A percentile compares a stretch with the other conserved stretches of the same genome.
phyloP scores from a whole-genome alignment of 2,113 vertebrate species.

The Colius striatus region DNA sequence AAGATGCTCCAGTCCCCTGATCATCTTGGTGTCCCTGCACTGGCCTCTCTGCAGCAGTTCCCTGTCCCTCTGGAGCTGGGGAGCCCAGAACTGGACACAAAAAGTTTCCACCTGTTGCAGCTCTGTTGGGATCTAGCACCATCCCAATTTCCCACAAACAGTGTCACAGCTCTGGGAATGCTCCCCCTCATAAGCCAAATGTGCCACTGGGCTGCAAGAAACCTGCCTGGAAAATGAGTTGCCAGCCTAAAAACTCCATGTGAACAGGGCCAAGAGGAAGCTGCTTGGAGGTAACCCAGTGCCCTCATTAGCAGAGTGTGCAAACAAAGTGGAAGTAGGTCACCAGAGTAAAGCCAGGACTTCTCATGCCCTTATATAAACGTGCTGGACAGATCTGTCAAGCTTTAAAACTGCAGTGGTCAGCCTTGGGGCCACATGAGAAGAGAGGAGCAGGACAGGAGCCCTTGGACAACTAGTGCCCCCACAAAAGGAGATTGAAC shows the following conservation, averaged over 20 bases:
- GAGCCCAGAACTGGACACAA: no score
- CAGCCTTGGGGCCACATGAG: neutral
- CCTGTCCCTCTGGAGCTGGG: no score
- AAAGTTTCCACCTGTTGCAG: neutral
- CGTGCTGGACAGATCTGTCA: neutral
- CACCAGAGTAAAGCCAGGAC: neutral
- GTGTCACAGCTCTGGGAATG: neutral
- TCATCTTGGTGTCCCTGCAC: no score
- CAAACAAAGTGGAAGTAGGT: neutral
- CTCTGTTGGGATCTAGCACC: neutral
- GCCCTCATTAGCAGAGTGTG: neutral
- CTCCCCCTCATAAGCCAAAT: neutral
- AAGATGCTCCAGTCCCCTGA: no score
- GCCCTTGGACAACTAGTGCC: neutral
- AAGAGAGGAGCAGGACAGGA: neutral
- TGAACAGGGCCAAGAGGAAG: neutral
- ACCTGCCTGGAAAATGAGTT: neutral
- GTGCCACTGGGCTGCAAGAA: neutral
- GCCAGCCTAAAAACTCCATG: neutral
- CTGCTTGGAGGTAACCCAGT: neutral
- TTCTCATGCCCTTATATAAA: neutral
- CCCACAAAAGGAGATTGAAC: rapidly evolving
- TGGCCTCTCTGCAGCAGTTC: no score
- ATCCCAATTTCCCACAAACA: neutral
- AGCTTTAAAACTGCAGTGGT: neutral